Conservation (phyloP, 2,888 invertebrate species). For the Melikaiella ostensackeni region DNA sequence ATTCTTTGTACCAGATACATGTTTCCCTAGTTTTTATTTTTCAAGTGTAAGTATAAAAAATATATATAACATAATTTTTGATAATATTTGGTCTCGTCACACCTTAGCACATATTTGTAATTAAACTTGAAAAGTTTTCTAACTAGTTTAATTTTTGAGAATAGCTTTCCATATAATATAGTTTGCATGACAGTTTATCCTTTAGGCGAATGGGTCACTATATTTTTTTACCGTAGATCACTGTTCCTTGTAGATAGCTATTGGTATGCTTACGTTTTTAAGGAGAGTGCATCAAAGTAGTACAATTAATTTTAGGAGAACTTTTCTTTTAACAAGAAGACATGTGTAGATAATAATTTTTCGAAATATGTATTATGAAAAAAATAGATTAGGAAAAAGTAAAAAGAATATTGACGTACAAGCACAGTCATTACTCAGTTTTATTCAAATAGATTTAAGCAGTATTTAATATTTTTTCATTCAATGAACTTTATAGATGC, state of each 20-base stretch:
- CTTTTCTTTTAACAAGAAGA: background rate
- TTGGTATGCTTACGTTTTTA: background rate
- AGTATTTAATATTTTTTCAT: background rate
- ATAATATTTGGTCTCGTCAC: too few species aligned
- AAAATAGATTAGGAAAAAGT: too few species aligned
- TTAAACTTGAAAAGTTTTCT: background rate
- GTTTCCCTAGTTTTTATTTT: too few species aligned
- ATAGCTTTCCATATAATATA: conserved; percentile 42
- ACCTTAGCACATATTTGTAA: background rate
- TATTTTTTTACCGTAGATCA: conserved; percentile 45
- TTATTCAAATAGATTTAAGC: conserved; percentile 41
- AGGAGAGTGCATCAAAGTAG: conserved; percentile 11
- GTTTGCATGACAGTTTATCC: conserved; percentile 44
- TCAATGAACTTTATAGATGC: background rate
- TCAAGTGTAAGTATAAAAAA: too few species aligned
- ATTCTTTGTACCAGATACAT: too few species aligned
- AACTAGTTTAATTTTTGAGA: background rate
- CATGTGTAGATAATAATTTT: too few species aligned
- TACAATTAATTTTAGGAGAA: background rate
- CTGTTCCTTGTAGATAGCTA: background rate
- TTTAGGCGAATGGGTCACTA: conserved; percentile 52
- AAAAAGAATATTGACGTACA: too few species aligned
- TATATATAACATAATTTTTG: too few species aligned
- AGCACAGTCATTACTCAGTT: background rate
- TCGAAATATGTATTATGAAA: too few species aligned